phyloP scores from a whole-genome alignment of 2,797 vertebrate genomes.

The Notolabrus celidotus region DNA sequence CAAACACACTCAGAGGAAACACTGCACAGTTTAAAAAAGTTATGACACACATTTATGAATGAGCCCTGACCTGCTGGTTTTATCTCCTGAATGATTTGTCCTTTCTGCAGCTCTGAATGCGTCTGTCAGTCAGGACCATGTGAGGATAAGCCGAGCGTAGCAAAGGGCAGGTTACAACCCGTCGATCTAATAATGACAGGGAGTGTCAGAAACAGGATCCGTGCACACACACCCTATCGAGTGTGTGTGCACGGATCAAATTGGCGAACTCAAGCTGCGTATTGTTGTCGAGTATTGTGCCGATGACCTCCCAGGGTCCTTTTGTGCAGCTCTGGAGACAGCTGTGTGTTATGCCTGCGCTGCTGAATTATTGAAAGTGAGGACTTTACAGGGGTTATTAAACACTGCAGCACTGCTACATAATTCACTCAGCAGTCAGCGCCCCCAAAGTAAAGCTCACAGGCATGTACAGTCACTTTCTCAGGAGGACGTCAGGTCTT shows the following conservation, averaged over 20 bases:
- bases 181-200: constrained; percentile 29
- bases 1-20: constrained; percentile 1
- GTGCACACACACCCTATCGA: constrained; percentile 24
- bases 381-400: constrained; percentile 59
- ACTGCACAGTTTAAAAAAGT: neutral
- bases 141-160: constrained; percentile 30
- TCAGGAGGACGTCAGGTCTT: constrained; percentile 24
- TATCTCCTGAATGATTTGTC: constrained; percentile 40
- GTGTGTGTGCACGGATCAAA: constrained; percentile 31
- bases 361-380: constrained; percentile 81
- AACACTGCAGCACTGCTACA: constrained; percentile 53
- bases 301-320: constrained; percentile 52
- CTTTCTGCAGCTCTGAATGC: constrained; percentile 37
- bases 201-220: constrained; percentile 37
- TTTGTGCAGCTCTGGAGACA: constrained; percentile 63
- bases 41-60: constrained; percentile 40
- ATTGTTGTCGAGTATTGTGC: constrained; percentile 34
- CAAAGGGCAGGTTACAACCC: constrained; percentile 58
- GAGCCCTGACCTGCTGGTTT: constrained; percentile 36
- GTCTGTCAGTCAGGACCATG: constrained; percentile 29
- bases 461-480: constrained; percentile 14
- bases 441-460: constrained; percentile 38
- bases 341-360: constrained; percentile 58
- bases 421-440: constrained; percentile 47
- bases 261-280: constrained; percentile 36